Evolutionary conservation across 2,888 invertebrate genomes (phyloP).

Genomic region (Diarsia dahlii): DNA sequence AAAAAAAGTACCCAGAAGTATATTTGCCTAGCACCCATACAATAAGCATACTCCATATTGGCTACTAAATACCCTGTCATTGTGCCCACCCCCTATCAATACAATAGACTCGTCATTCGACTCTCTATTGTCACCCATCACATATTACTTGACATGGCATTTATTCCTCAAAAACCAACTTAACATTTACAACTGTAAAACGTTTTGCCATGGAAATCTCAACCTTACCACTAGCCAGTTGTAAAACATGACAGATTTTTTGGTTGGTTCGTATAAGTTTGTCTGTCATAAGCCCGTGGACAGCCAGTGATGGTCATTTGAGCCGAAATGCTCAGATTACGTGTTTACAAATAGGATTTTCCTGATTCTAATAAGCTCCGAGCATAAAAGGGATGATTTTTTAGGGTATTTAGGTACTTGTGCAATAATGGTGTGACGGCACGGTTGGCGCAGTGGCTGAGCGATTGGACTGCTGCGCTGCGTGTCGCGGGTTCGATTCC

Average conservation of each 20-base stretch:
- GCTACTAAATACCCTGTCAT: constrained; percentile 70
- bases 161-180: constrained; percentile 59
- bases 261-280: neutral
- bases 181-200: constrained; percentile 4
- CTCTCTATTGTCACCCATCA: constrained; percentile 70
- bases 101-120: constrained; percentile 73
- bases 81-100: constrained; percentile 69
- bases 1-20: constrained; percentile 15
- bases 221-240: constrained; percentile 11
- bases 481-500: no score
- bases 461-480: no score
- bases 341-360: constrained; percentile 78
- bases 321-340: constrained; percentile 75
- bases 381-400: constrained; percentile 40
- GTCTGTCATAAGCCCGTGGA: constrained; percentile 51
- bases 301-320: constrained; percentile 75
- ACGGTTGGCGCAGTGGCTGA: no score
- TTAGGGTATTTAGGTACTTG: constrained; percentile 13
- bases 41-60: constrained; percentile 58
- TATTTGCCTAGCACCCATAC: constrained; percentile 46
- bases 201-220: constrained; percentile 1
- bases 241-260: neutral
- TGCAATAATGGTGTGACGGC: no score
- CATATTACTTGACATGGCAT: constrained; percentile 66
- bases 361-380: constrained; percentile 62